Base-by-base conservation (phyloP, 2,888 invertebrate genomes). In the Eilema depressum region DNA sequence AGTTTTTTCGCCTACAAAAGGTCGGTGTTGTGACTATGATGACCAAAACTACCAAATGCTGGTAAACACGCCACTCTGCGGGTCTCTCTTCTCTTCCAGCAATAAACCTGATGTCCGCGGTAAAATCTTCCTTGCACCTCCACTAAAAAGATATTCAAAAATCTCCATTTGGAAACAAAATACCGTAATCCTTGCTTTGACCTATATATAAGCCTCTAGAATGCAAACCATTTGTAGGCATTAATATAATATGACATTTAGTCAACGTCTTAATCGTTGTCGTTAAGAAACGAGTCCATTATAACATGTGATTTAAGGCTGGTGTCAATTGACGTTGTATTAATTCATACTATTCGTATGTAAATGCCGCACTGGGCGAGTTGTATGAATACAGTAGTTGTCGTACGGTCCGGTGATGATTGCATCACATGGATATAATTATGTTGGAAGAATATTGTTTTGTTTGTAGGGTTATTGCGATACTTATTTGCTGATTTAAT, bases 281-380 rank as follows among this genome's bases (percentile, higher is more conserved):
- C 37, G 33, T 59, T 67, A 68, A 73, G 76, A 83, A 82, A 83
- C 83, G 64, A 70, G 83, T 83, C 69, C 61, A 77, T 75, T 77
- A 81, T 78, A 76, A 74, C 75, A 71, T 71, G 75, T 82, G 80
- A 86, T 86, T 85, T 85, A 85, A 75, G 73, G 73, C 75, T 71
- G 69, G 82, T 86, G 87, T 87, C 83, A 83, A 85, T 85, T 81
- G 83, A 69, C 78, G 79, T 78, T 73, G 75, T 83, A 83, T 82
- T 86, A 85, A 87, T 83, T 85, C 82, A 79, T 78, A 81, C 77
- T 74, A 86, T 87, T 85, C 73, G 74, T 85, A 86, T 87, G 86
- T 71, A 79, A 88, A 87, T 84, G 69, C 70, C 76, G 80, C 82
- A 84, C 80, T 86, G 83, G 82, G 67, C 56, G 68, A 66, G 76